phyloP scores from a whole-genome alignment of 2,113 vertebrate genomes.

The Aegithalos caudatus region DNA sequence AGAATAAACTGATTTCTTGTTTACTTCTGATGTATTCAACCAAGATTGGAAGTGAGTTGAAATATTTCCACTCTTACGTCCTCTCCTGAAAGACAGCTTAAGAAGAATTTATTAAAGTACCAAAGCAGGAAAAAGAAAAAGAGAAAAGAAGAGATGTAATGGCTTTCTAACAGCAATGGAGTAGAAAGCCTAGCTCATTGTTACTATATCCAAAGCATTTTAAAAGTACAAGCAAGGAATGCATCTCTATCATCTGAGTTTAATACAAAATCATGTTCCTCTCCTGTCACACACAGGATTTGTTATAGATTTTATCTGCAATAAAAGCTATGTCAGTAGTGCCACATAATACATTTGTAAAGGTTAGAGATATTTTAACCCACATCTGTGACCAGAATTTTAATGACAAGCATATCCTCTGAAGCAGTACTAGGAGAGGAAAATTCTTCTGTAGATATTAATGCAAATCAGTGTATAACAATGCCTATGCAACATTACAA shows the following conservation, averaged over 20 bases:
- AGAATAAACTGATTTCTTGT: not conserved
- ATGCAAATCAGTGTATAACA: conserved; percentile 64
- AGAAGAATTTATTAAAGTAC: conserved; percentile 45
- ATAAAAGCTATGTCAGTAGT: conserved; percentile 73
- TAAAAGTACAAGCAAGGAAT: conserved; percentile 59
- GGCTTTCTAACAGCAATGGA: conserved; percentile 9
- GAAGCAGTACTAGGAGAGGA: conserved; percentile 45
- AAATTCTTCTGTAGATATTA: conserved; percentile 59
- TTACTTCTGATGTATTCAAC: conserved; percentile 44
- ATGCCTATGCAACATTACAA: conserved; percentile 31
- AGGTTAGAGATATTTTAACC: conserved; percentile 77
- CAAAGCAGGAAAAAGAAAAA: not conserved
- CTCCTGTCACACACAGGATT: conserved; percentile 70
- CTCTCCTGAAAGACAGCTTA: conserved; percentile 7
- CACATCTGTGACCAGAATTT: conserved; percentile 73
- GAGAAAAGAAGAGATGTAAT: conserved; percentile 35
- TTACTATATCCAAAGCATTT: conserved; percentile 62
- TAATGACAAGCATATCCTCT: conserved; percentile 59
- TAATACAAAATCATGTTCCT: conserved; percentile 72
- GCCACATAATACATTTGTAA: conserved; percentile 75
- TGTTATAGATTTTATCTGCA: conserved; percentile 76
- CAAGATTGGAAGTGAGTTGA: conserved; percentile 22
- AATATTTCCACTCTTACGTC: not conserved
- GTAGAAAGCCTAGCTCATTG: conserved; percentile 34
- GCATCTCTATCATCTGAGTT: conserved; percentile 67